phyloP scores from a whole-genome alignment of 2,888 invertebrate species.

The Entomobrya multifasciata region DNA sequence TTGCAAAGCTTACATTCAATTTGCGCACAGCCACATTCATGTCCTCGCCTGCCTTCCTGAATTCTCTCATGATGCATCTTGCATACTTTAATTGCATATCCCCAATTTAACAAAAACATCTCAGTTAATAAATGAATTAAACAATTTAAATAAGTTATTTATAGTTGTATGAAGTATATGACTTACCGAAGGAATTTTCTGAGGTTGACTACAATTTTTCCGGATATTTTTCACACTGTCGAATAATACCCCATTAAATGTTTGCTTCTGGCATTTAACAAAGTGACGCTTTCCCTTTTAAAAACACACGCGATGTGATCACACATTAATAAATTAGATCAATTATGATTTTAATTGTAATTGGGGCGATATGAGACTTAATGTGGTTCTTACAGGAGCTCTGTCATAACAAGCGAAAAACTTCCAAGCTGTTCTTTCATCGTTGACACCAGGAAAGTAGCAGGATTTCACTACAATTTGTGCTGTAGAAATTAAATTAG shows the following conservation, averaged over 20 bases:
- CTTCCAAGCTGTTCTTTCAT: constrained; percentile 70
- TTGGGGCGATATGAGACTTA: not conserved
- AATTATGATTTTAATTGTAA: no score
- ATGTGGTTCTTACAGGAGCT: constrained; percentile 65
- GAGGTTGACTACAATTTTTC: constrained; percentile 38
- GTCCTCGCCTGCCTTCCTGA: constrained; percentile 62
- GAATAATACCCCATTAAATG: constrained; percentile 54
- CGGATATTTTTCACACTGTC: constrained; percentile 50
- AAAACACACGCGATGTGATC: no score
- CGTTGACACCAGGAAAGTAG: constrained; percentile 69
- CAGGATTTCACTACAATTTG: constrained; percentile 66
- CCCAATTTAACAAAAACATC: no score
- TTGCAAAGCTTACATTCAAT: constrained; percentile 70
- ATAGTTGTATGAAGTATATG: no score
- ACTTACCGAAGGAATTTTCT: constrained; percentile 48
- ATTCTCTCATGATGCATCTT: constrained; percentile 55
- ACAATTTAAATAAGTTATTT: no score
- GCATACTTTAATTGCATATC: constrained; percentile 50
- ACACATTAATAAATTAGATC: no score
- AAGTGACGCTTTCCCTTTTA: constrained; percentile 41
- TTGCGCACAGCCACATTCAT: constrained; percentile 69
- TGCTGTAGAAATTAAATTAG: constrained; percentile 59
- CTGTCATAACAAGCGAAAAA: constrained; percentile 71
- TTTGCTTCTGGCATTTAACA: constrained; percentile 66
- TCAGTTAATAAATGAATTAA: no score